phyloP scores from a whole-genome alignment of 2,113 vertebrate species.

The Myotis lucifugus region DNA sequence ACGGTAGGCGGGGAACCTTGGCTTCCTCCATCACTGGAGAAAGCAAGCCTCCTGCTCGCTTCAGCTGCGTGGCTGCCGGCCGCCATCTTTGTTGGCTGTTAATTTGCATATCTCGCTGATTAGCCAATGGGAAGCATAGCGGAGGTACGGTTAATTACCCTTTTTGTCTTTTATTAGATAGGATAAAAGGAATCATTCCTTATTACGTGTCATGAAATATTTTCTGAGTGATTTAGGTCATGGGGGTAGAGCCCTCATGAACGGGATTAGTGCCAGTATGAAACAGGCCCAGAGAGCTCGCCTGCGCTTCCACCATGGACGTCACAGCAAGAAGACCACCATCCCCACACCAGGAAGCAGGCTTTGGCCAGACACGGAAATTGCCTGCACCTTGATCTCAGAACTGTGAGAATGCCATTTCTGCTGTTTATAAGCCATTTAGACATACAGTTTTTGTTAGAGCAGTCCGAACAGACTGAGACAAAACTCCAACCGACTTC shows the following conservation, averaged over 20 bases:
- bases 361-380: not conserved
- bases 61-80: too few relatives aligned
- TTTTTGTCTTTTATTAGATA: too few relatives aligned
- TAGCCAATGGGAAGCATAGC: too few relatives aligned
- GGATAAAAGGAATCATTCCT: not conserved
- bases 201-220: not conserved
- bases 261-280: not conserved
- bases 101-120: too few relatives aligned
- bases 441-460: not conserved
- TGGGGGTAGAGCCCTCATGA: not conserved
- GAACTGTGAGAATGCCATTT: not conserved
- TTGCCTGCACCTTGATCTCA: not conserved
- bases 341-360: not conserved
- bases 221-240: conserved; percentile 12
- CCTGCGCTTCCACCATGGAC: not conserved
- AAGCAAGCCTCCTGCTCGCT: too few relatives aligned
- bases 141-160: too few relatives aligned
- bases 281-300: not conserved
- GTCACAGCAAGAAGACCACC: not conserved
- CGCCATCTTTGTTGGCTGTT: too few relatives aligned
- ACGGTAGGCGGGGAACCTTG: too few relatives aligned
- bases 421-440: not conserved
- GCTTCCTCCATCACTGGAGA: too few relatives aligned
- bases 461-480: not conserved
- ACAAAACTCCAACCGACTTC: not conserved